Percentiles rank a stretch among this genome's conserved stretches.
These are phyloP conservation scores for Nomada ferruginata DNA, from an alignment of 2,888 invertebrate species.

Conservation along the genomic window DNA sequence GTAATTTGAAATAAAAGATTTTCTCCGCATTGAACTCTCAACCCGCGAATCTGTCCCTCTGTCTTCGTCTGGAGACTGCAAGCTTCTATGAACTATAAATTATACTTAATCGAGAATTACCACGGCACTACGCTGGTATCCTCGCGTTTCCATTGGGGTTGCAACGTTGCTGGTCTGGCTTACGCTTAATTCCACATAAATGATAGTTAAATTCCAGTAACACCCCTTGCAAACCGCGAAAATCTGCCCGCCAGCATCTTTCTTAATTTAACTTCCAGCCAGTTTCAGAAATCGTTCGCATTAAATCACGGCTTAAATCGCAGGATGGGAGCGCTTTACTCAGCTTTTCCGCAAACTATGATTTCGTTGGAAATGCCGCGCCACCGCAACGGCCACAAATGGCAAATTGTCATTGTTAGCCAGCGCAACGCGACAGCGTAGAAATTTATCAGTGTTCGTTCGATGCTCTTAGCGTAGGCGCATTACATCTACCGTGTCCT, in stretches of 20 bases:
- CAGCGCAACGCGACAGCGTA: neutral
- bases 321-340: neutral
- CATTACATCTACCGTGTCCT: neutral
- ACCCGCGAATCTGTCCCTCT: neutral
- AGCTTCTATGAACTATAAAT: conserved; percentile 70
- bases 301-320: neutral
- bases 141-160: conserved; percentile 65
- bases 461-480: neutral
- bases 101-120: conserved; percentile 77
- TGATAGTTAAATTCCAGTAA: conserved; percentile 77
- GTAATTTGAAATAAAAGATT: neutral
- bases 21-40: neutral
- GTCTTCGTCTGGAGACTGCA: conserved; percentile 27
- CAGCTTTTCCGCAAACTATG: too few relatives aligned
- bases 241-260: neutral
- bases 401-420: conserved; percentile 20
- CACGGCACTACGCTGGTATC: conserved; percentile 58
- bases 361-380: neutral
- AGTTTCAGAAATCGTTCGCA: neutral
- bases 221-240: conserved; percentile 54
- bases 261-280: conserved; percentile 1
- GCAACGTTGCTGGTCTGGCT: conserved; percentile 70
- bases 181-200: conserved; percentile 77
- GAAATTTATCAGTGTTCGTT: conserved; percentile 9
- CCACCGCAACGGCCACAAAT: neutral